A percentile compares a stretch with the other conserved stretches of the same genome.
These are phyloP conservation scores for Astreopora myriophthalma DNA, from an alignment of 64 coral and sea anemone genomes.

Conservation along the genomic window DNA sequence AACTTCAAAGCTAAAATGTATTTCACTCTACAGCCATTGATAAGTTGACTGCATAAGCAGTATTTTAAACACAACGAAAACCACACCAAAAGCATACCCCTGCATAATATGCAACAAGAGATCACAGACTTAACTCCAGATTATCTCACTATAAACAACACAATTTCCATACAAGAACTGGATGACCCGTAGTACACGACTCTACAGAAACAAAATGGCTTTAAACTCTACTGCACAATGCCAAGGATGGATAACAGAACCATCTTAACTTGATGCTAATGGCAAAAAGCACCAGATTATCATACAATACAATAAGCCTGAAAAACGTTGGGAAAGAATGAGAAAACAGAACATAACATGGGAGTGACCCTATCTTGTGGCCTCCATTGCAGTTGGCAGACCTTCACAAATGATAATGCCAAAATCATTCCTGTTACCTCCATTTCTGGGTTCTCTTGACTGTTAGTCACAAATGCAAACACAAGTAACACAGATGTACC, in stretches of 20 bases:
- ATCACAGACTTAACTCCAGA: conserved; percentile 15
- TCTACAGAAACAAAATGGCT: background rate
- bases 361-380: conserved; percentile 19
- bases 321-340: background rate
- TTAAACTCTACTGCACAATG: background rate
- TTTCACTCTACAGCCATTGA: background rate
- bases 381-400: background rate
- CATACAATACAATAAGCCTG: background rate
- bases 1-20: background rate
- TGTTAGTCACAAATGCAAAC: background rate
- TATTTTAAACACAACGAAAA: background rate
- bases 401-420: background rate
- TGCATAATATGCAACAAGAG: background rate
- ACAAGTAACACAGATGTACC: background rate
- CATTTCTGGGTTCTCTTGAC: background rate
- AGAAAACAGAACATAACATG: conserved; percentile 8
- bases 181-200: background rate
- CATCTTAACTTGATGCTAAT: background rate
- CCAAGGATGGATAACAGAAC: background rate
- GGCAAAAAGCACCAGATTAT: background rate
- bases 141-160: background rate
- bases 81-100: background rate
- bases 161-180: conserved; percentile 11
- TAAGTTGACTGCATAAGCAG: background rate
- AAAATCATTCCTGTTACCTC: background rate